A percentile compares a stretch with the other conserved stretches of the same genome.
Conservation (phyloP, 2,113 vertebrate genomes). For the Lethenteron camtschaticum region DNA sequence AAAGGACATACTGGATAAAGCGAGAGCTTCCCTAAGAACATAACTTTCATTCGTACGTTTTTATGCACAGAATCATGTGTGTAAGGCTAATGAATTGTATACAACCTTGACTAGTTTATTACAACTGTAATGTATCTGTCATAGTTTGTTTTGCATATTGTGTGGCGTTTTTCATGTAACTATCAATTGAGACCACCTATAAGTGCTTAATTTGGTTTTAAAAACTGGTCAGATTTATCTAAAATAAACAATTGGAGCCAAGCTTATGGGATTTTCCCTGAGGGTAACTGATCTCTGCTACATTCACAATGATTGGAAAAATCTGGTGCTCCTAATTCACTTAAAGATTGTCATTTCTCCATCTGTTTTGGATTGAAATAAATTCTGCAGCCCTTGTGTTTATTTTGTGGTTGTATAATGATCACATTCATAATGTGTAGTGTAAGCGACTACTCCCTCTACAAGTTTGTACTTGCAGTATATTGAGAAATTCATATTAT, state of each 20-base stretch:
- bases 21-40: slow-evolving; percentile 46
- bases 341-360: too few relatives aligned
- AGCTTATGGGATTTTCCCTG: background rate
- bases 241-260: background rate
- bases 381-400: too few relatives aligned
- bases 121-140: background rate
- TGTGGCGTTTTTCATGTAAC: background rate
- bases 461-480: too few relatives aligned
- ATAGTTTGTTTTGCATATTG: slow-evolving; percentile 1
- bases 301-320: too few relatives aligned
- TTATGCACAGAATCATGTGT: background rate
- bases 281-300: background rate
- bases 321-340: too few relatives aligned
- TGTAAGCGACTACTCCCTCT: too few relatives aligned
- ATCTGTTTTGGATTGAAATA: too few relatives aligned
- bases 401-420: too few relatives aligned
- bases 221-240: too few relatives aligned
- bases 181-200: background rate
- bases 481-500: too few relatives aligned
- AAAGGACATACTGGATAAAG: slow-evolving; percentile 91
- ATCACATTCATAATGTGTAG: too few relatives aligned
- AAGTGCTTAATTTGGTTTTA: background rate
- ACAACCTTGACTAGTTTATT: background rate
- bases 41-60: slow-evolving; percentile 14
- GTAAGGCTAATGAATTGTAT: background rate